A percentile compares a stretch with the other conserved stretches of the same genome.
Conservation (phyloP, 2,797 vertebrate species). For the Lithobates sylvaticus region DNA sequence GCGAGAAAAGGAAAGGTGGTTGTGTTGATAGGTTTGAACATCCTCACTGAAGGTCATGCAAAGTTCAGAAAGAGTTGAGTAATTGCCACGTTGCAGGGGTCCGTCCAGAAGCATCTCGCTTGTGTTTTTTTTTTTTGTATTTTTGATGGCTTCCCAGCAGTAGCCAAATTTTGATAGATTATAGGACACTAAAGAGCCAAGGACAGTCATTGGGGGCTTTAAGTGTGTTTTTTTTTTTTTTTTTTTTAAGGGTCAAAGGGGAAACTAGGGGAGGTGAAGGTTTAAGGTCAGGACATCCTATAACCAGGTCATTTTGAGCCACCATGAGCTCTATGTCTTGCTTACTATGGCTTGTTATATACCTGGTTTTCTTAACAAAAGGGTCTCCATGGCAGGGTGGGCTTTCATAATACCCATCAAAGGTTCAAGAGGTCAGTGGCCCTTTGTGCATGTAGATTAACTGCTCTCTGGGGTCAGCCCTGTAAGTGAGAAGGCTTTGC, state of each 20-base stretch:
- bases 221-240: conserved; percentile 73
- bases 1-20: conserved; percentile 74
- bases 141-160: conserved; percentile 90
- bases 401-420: conserved; percentile 85
- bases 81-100: conserved; percentile 86
- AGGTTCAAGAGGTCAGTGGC: conserved; percentile 78
- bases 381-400: conserved; percentile 74
- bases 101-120: conserved; percentile 77
- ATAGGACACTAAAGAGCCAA: conserved; percentile 89
- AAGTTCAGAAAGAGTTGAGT: conserved; percentile 93
- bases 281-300: conserved; percentile 81
- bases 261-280: conserved; percentile 71
- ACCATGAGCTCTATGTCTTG: conserved; percentile 66
- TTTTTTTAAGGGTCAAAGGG: conserved; percentile 73
- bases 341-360: conserved; percentile 74
- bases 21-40: conserved; percentile 77
- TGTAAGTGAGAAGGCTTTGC: conserved; percentile 80
- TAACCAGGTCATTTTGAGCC: conserved; percentile 77
- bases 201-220: conserved; percentile 76
- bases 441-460: conserved; percentile 86
- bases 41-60: conserved; percentile 87
- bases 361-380: conserved; percentile 86
- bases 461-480: conserved; percentile 74
- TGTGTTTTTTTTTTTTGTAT: conserved; percentile 79
- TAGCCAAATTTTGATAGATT: conserved; percentile 95